phyloP scores from a whole-genome alignment of 2,888 invertebrate genomes.

The Morpho helenor region DNA sequence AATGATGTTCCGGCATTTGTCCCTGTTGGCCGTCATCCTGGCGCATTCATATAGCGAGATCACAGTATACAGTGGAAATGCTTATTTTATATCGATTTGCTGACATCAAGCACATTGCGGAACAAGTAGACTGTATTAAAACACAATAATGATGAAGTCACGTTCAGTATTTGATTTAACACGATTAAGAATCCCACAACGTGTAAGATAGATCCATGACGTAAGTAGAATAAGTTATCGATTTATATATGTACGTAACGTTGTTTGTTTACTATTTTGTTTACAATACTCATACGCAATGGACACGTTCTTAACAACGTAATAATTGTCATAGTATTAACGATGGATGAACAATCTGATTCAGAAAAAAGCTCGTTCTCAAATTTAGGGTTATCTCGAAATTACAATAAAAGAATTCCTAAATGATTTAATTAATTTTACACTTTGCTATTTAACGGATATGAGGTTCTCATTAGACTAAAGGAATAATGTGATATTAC shows the following conservation, averaged over 20 bases:
- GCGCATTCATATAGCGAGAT: not conserved
- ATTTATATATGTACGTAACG: conserved; percentile 6
- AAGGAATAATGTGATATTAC: too few relatives aligned
- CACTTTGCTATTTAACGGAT: too few relatives aligned
- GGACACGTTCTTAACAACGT: not conserved
- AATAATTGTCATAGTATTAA: not conserved
- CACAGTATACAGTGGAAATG: not conserved
- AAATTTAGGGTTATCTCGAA: too few relatives aligned
- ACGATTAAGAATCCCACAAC: conserved; percentile 5
- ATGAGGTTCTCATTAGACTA: too few relatives aligned
- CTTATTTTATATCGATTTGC: not conserved
- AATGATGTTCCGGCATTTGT: too few relatives aligned
- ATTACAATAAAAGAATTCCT: too few relatives aligned
- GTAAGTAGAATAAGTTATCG: conserved; percentile 10
- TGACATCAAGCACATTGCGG: not conserved
- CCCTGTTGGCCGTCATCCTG: too few relatives aligned
- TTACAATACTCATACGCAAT: conserved; percentile 1
- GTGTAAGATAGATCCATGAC: conserved; percentile 7
- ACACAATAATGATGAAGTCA: conserved; percentile 1
- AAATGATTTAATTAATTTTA: too few relatives aligned
- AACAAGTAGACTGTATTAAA: not conserved
- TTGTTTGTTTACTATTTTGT: conserved; percentile 3
- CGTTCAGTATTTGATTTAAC: conserved; percentile 7
- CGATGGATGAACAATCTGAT: not conserved
- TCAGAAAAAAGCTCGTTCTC: too few relatives aligned